Evolutionary conservation across 2,113 vertebrate species (phyloP).

Genomic region (Poecile atricapillus): DNA sequence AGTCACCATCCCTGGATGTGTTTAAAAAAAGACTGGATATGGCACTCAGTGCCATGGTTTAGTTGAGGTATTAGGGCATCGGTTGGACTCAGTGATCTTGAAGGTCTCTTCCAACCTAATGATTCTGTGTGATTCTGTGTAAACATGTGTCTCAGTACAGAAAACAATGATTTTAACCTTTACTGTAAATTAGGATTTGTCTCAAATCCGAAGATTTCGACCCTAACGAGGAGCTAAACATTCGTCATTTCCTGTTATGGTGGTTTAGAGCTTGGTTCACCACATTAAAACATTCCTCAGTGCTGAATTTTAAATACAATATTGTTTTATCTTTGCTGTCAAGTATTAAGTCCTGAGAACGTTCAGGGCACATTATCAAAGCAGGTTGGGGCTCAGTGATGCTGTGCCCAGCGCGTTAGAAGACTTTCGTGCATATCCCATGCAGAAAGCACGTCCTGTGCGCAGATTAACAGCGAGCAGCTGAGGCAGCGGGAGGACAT

Average conservation of each 20-base stretch:
- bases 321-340: background rate
- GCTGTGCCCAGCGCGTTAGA: too few relatives aligned
- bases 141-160: background rate
- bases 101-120: too few relatives aligned
- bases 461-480: background rate
- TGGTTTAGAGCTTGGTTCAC: background rate
- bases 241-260: background rate
- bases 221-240: background rate
- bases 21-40: too few relatives aligned
- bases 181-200: background rate
- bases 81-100: too few relatives aligned
- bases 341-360: background rate
- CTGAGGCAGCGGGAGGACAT: background rate
- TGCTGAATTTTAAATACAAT: background rate
- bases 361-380: background rate
- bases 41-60: too few relatives aligned
- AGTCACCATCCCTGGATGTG: too few relatives aligned
- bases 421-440: too few relatives aligned
- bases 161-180: background rate
- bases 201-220: background rate
- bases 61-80: too few relatives aligned
- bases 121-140: too few relatives aligned
- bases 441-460: rapidly evolving
- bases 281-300: background rate
- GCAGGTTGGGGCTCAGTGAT: background rate